A percentile compares a stretch with the other conserved stretches of the same genome.
Conservation (phyloP, 2,113 vertebrate genomes). For the Drymodes brunneopygia region DNA sequence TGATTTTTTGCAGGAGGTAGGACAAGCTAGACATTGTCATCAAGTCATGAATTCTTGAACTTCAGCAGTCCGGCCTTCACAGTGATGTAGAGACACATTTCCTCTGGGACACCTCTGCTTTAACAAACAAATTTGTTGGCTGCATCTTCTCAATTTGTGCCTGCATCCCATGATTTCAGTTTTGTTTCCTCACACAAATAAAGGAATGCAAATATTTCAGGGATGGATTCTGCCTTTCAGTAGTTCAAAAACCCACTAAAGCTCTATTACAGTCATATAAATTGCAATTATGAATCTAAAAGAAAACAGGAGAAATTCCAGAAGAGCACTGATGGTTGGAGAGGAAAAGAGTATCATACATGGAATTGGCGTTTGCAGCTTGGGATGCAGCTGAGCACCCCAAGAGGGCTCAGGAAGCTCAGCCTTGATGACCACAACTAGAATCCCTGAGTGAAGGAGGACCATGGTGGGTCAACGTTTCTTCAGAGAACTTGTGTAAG, state of each 20-base stretch:
- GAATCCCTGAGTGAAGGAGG: not conserved
- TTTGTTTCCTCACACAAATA: not conserved
- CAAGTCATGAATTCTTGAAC: not conserved
- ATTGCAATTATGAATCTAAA: not conserved
- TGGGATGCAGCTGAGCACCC: not conserved
- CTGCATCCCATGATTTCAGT: rapidly evolving
- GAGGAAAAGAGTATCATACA: not conserved
- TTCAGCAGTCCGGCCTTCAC: not conserved
- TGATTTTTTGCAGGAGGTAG: not conserved
- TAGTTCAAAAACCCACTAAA: not conserved
- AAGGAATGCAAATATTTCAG: not conserved
- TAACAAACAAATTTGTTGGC: not conserved
- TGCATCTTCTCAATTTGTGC: not conserved
- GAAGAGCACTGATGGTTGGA: not conserved
- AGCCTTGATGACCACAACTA: rapidly evolving
- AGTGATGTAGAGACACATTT: not conserved
- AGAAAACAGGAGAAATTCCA: not conserved
- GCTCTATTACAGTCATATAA: rapidly evolving
- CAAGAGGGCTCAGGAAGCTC: rapidly evolving
- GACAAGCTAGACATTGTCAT: not conserved
- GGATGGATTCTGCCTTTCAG: not conserved
- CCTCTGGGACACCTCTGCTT: not conserved
- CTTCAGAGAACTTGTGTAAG: not conserved
- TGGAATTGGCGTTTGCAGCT: rapidly evolving
- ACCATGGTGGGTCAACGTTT: rapidly evolving